These are phyloP conservation scores for Malachius bipustulatus DNA, from an alignment of 2,888 invertebrate species.

Conservation along the genomic window DNA sequence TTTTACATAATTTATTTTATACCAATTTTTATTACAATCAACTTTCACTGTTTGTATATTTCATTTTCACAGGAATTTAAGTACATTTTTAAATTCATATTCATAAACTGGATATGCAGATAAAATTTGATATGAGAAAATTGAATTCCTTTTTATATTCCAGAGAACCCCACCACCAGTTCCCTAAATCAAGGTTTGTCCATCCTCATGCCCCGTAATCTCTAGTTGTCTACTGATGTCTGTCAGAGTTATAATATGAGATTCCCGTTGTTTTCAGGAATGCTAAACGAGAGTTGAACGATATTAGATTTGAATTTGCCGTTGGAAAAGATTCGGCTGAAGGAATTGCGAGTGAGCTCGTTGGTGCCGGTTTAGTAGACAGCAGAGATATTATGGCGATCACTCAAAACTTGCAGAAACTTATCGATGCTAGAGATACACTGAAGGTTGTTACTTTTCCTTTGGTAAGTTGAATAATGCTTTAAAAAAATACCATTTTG, in stretches of 20 bases:
- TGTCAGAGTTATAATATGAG: no score
- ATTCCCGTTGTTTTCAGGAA: slow-evolving; percentile 60
- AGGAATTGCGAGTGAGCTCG: slow-evolving; percentile 87
- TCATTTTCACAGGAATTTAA: no score
- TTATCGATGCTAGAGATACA: slow-evolving; percentile 61
- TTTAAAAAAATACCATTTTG: no score
- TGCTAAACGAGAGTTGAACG: slow-evolving; percentile 81
- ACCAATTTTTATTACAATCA: no score
- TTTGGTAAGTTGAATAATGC: slow-evolving; percentile 46
- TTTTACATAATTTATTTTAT: no score
- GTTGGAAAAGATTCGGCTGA: slow-evolving; percentile 81
- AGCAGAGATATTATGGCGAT: slow-evolving; percentile 85
- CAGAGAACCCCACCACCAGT: slow-evolving; percentile 25
- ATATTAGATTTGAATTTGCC: slow-evolving; percentile 94
- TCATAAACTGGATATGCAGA: no score
- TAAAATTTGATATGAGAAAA: no score
- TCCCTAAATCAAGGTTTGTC: slow-evolving; percentile 11
- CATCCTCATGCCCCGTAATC: neutral
- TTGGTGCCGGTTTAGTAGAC: slow-evolving; percentile 90
- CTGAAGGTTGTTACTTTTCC: slow-evolving; percentile 77
- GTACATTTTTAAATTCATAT: no score
- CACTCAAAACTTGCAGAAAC: slow-evolving; percentile 80
- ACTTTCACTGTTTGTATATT: no score
- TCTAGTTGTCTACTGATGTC: neutral
- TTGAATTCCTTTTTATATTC: no score